Conservation (phyloP, 35 echinoderm and acorn worm genomes). For the Apostichopus parvimensis region DNA sequence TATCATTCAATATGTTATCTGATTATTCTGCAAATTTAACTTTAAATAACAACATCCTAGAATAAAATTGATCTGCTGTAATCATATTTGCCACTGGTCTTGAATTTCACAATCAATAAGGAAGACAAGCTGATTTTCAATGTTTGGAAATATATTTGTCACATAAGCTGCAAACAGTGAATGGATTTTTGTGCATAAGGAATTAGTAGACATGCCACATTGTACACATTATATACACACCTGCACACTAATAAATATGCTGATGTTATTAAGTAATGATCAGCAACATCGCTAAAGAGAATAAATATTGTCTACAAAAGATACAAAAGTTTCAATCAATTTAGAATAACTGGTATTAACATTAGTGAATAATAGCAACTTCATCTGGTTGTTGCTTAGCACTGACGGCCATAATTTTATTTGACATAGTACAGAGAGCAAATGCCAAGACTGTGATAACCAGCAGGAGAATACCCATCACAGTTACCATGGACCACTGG, state of each 20-base stretch:
- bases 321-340: no score
- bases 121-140: background rate
- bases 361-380: slow-evolving; percentile 31
- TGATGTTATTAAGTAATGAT: background rate
- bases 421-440: slow-evolving; percentile 14
- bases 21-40: no score
- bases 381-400: slow-evolving; percentile 18
- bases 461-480: slow-evolving; percentile 2
- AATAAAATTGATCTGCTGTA: background rate
- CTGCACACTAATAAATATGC: background rate
- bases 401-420: background rate
- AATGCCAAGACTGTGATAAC: slow-evolving; percentile 14
- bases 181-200: background rate
- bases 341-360: background rate
- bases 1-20: no score
- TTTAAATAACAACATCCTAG: no score
- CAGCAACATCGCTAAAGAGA: background rate
- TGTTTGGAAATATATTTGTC: background rate
- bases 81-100: background rate
- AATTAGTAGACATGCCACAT: background rate
- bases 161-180: background rate
- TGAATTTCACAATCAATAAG: background rate
- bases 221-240: background rate
- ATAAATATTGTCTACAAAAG: no score
- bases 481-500: slow-evolving; percentile 23